These are phyloP conservation scores for Pica pica DNA, from an alignment of 2,113 vertebrate species.

Conservation along the genomic window DNA sequence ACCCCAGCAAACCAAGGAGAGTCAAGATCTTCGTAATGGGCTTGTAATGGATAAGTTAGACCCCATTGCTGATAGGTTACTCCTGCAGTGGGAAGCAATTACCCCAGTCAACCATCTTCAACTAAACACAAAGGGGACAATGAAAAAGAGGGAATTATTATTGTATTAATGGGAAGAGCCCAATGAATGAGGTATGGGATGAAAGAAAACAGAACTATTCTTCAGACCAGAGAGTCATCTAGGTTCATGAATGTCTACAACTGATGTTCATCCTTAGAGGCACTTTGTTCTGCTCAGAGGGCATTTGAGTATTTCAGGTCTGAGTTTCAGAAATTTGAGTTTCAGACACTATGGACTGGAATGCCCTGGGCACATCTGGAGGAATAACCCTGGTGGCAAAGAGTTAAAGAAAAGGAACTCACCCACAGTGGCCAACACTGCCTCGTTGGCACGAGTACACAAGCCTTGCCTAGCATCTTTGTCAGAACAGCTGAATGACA, in stretches of 20 bases:
- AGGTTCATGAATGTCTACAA: not conserved
- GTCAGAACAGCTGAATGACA: conserved; percentile 74
- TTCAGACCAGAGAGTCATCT: not conserved
- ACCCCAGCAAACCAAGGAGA: not conserved
- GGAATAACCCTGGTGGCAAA: not conserved
- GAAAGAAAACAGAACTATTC: not conserved
- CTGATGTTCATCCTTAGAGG: not conserved
- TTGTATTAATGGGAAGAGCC: not conserved
- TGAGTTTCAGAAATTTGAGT: not conserved
- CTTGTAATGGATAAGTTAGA: not conserved
- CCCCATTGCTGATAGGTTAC: not conserved
- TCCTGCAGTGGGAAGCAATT: not conserved
- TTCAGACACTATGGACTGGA: not conserved
- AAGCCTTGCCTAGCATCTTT: conserved; percentile 65
- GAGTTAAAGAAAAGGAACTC: conserved; percentile 5
- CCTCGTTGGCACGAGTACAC: conserved; percentile 68
- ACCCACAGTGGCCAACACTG: conserved; percentile 75
- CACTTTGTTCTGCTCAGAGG: not conserved
- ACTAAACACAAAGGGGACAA: not conserved
- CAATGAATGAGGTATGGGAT: not conserved
- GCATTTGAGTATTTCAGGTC: not conserved
- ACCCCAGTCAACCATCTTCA: not conserved
- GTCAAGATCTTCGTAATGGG: not conserved
- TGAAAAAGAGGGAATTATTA: not conserved
- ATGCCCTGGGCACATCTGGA: not conserved